Base-by-base conservation (phyloP, 2,113 vertebrate genomes). In the Tichodroma muraria region DNA sequence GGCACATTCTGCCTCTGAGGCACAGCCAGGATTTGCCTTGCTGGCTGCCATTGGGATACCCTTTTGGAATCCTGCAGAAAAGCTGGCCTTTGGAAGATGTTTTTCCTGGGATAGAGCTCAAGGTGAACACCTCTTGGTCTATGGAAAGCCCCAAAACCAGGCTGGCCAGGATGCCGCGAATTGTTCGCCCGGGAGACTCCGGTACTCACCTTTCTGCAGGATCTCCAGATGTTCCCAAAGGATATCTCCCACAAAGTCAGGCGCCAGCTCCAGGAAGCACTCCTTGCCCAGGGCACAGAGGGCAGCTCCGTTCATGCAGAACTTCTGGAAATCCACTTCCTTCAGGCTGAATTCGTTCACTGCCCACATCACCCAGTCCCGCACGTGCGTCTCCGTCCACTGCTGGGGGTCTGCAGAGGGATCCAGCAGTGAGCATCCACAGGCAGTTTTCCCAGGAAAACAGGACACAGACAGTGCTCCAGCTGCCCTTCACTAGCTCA, bases 211-310 rank as follows among this genome's bases (percentile, higher is more conserved):
- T 99, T 99, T 99, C 96, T 99, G 99, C 96, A 99, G 97, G 97
- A 99, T 99, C 97, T 99, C 99, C 95, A 99, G 97, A 83, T 99
- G 99, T 57, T 99, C 99, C 99, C 99, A 99, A 21, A 99, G 98
- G 97, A 99, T 99, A 92, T 99, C 99, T 33, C 99, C 99, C 80
- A 99, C 99, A 89, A 99, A 99, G 97, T 99, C 99, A 3, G 99
- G 99, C 0, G 99, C 99, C 89, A 99, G 97, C 96, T 99, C 99
- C 15, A 99, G 98, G 97, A 99, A 99, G 94, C 99, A 98, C 37
- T 99, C 99, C 96, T 99, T 99, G 42, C 99, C 99, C 97, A 99
- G 98, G 0, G 98, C 99, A 4, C 99, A 99, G 82, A 99, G 98
- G 52, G 95, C 98, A 73, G 99, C 99, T 56, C 99, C 99, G 0